Percentiles rank a stretch among this genome's conserved stretches.
Conservation (phyloP, 1,140 invertebrate genomes). For the Apis laboriosa region DNA sequence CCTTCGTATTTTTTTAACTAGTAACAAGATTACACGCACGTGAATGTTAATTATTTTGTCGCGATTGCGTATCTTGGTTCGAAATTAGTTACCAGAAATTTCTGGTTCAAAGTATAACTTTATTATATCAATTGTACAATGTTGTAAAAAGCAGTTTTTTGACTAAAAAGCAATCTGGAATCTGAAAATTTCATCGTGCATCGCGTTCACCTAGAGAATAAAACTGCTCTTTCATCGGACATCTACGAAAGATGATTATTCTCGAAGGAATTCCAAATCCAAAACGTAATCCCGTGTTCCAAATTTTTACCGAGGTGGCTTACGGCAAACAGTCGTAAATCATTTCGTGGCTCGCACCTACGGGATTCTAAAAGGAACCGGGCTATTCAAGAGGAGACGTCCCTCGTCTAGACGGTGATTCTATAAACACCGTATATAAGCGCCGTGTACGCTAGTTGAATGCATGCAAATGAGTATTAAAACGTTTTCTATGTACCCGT, state of each 20-base stretch:
- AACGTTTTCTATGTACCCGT: conserved; percentile 48
- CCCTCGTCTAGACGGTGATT: conserved; percentile 36
- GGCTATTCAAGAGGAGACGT: conserved; percentile 10
- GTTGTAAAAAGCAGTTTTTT: no score
- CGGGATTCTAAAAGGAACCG: not conserved
- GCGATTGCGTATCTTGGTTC: not conserved
- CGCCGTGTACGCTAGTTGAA: conserved; percentile 28
- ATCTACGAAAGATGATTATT: not conserved
- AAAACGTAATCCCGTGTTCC: not conserved
- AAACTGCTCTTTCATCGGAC: not conserved
- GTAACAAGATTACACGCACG: no score
- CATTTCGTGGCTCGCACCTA: not conserved
- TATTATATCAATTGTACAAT: not conserved
- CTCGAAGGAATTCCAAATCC: not conserved
- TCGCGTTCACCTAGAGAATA: not conserved
- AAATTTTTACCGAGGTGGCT: not conserved
- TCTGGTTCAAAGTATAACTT: not conserved
- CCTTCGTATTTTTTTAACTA: not conserved
- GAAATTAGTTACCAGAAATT: not conserved
- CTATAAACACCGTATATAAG: conserved; percentile 45
- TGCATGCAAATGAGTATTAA: conserved; percentile 65
- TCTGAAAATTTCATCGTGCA: no score
- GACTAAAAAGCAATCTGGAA: no score
- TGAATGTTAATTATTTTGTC: not conserved
- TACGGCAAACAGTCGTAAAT: conserved; percentile 18